Evolutionary conservation across 1,140 invertebrate genomes (phyloP).

Genomic region (Lycorma delicatula): DNA sequence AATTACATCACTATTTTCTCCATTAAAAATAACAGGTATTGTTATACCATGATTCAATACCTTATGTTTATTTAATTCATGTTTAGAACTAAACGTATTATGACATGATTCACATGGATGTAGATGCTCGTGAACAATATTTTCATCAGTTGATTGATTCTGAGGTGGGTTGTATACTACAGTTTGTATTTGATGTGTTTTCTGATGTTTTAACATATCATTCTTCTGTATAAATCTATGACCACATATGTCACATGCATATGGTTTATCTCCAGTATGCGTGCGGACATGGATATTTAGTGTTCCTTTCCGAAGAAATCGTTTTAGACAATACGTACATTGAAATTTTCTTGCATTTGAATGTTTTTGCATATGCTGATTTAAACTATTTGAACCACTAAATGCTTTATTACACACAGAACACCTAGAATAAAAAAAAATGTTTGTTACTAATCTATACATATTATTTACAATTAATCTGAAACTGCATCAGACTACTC

Average conservation of each 20-base stretch:
- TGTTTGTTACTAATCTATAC: too few relatives aligned
- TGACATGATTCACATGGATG: too few relatives aligned
- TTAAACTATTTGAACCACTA: not conserved
- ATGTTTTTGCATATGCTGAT: not conserved
- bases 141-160: too few relatives aligned
- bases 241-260: not conserved
- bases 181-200: not conserved
- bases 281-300: not conserved
- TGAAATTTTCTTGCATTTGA: not conserved
- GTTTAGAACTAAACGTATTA: too few relatives aligned
- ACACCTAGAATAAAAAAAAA: not conserved
- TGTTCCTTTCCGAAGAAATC: not conserved
- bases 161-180: too few relatives aligned
- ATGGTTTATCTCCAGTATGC: not conserved
- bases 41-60: too few relatives aligned
- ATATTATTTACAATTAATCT: too few relatives aligned
- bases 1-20: too few relatives aligned
- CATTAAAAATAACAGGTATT: too few relatives aligned
- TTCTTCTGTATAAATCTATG: not conserved
- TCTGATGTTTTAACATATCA: not conserved
- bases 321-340: not conserved
- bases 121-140: too few relatives aligned
- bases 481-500: too few relatives aligned
- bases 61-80: too few relatives aligned
- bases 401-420: not conserved